A percentile compares a stretch with the other conserved stretches of the same genome.
phyloP scores from a whole-genome alignment of 2,888 invertebrate species.

The Apocheima hispidaria region DNA sequence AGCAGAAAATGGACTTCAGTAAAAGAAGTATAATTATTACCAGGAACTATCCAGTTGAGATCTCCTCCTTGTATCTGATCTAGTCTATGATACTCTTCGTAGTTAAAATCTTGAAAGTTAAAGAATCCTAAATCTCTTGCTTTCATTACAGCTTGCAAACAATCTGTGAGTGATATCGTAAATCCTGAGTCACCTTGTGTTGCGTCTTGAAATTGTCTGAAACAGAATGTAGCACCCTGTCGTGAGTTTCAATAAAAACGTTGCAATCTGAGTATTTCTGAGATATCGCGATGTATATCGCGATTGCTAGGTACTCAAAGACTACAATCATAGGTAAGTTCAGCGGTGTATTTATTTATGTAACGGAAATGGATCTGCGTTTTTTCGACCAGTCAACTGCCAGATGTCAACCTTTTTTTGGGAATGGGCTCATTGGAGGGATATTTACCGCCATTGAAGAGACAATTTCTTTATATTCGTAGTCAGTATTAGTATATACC shows the following conservation, averaged over 20 bases:
- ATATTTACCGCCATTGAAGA: too few species aligned
- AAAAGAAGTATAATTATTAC: slow-evolving; percentile 80
- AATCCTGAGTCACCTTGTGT: slow-evolving; percentile 91
- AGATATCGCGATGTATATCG: too few species aligned
- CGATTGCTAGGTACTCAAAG: too few species aligned
- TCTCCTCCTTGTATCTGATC: slow-evolving; percentile 95
- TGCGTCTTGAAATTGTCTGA: slow-evolving; percentile 91
- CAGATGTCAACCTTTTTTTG: too few species aligned
- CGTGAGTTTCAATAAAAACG: background rate
- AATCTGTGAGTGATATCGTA: slow-evolving; percentile 88
- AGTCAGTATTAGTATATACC: too few species aligned
- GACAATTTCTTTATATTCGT: too few species aligned
- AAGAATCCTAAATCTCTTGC: slow-evolving; percentile 91
- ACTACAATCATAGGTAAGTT: too few species aligned
- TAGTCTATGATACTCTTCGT: slow-evolving; percentile 93
- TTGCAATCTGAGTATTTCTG: too few species aligned
- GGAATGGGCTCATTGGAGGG: too few species aligned
- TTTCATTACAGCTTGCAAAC: slow-evolving; percentile 89
- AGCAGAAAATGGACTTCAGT: background rate
- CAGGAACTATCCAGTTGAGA: slow-evolving; percentile 95
- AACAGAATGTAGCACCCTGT: slow-evolving; percentile 8
- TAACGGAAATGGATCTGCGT: too few species aligned
- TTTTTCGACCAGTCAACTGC: too few species aligned
- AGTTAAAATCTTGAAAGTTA: slow-evolving; percentile 93
- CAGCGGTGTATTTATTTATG: too few species aligned